A percentile compares a stretch with the other conserved stretches of the same genome.
These are phyloP conservation scores for Diplosoma virens DNA, from an alignment of 23 tunicate genomes.

Conservation along the genomic window DNA sequence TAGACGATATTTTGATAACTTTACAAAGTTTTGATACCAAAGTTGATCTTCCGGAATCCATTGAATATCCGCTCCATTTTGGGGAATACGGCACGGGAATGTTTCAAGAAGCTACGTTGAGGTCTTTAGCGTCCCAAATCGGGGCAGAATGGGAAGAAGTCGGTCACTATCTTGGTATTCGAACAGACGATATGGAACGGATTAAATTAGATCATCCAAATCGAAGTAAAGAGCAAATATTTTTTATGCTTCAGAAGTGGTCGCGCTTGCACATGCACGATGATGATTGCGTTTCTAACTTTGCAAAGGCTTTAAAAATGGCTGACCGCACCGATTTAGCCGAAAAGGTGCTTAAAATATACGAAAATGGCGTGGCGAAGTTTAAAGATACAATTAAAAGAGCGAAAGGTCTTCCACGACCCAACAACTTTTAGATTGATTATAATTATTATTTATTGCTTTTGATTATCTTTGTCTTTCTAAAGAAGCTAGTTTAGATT, in stretches of 20 bases:
- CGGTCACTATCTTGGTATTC: constrained; percentile 47
- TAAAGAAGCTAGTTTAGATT: no score
- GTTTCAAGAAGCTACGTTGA: constrained; percentile 64
- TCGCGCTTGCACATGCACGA: constrained; percentile 50
- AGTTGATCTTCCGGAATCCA: constrained; percentile 14
- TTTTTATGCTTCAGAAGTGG: constrained; percentile 66
- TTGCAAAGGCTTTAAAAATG: constrained; percentile 41
- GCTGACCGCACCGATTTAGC: constrained; percentile 72
- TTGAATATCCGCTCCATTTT: constrained; percentile 26
- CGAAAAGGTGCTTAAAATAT: constrained; percentile 29
- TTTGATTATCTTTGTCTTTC: no score
- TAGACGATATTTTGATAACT: constrained; percentile 7
- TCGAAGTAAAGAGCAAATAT: constrained; percentile 53
- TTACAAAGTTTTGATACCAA: neutral
- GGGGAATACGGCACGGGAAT: constrained; percentile 74
- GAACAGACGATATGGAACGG: constrained; percentile 50
- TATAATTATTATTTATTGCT: no score
- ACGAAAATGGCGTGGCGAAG: constrained; percentile 48
- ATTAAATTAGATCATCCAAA: constrained; percentile 54
- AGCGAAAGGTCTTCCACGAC: neutral
- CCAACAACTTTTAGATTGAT: neutral
- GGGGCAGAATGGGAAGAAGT: constrained; percentile 75
- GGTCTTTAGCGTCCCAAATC: constrained; percentile 45
- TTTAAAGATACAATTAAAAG: constrained; percentile 26
- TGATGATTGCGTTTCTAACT: constrained; percentile 60